phyloP scores from a whole-genome alignment of 1,140 invertebrate genomes.

The Zaprionus ornatus region DNA sequence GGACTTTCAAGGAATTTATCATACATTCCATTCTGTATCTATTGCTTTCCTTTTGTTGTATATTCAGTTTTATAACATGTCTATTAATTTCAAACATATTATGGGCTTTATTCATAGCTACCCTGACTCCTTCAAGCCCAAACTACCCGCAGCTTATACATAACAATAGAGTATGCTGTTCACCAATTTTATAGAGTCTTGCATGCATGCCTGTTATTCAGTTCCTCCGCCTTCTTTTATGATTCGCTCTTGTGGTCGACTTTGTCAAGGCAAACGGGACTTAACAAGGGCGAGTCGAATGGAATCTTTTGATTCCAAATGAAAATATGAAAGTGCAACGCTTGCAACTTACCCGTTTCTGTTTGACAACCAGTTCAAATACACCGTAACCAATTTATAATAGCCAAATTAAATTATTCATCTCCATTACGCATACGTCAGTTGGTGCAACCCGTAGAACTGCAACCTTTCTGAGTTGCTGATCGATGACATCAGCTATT shows the following conservation, averaged over 20 bases:
- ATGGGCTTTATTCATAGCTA: too few relatives aligned
- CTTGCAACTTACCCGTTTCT: neutral
- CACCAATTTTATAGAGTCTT: neutral
- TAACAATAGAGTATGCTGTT: neutral
- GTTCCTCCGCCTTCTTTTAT: neutral
- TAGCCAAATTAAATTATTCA: neutral
- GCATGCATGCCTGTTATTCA: neutral
- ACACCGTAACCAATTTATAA: too few relatives aligned
- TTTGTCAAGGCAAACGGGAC: constrained; percentile 19
- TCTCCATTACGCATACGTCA: neutral
- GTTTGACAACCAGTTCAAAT: neutral
- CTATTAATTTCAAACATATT: too few relatives aligned
- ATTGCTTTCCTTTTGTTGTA: too few relatives aligned
- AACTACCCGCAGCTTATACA: neutral
- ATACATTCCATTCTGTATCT: too few relatives aligned
- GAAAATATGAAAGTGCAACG: neutral
- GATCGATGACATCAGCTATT: neutral
- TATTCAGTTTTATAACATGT: too few relatives aligned
- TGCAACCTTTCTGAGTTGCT: neutral
- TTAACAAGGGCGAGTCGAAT: constrained; percentile 15
- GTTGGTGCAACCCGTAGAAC: too few relatives aligned
- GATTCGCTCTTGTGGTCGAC: neutral
- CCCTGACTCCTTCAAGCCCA: too few relatives aligned
- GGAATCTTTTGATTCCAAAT: neutral
- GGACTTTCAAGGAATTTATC: too few relatives aligned